Evolutionary conservation across 1,140 invertebrate genomes (phyloP).

Genomic region (Dendroctonus valens): DNA sequence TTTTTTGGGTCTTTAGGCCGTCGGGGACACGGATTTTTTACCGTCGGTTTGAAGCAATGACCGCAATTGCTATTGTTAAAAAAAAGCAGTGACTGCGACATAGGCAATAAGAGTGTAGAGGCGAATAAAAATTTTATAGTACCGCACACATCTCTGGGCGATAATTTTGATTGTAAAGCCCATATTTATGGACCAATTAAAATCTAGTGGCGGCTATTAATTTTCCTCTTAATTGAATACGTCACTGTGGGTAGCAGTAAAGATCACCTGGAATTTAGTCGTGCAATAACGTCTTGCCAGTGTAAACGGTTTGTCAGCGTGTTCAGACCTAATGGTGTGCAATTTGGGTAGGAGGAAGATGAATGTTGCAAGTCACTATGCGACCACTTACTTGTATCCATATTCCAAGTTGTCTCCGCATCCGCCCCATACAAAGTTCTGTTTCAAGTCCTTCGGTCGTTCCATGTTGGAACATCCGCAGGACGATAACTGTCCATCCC

Average conservation of each 20-base stretch:
- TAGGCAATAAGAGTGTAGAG: too few relatives aligned
- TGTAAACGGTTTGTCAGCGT: constrained; percentile 26
- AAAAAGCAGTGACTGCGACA: too few relatives aligned
- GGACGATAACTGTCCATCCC: constrained; percentile 82
- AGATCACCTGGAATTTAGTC: constrained; percentile 23
- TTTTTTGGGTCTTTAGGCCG: too few relatives aligned
- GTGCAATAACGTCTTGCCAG: constrained; percentile 11
- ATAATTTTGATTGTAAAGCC: constrained; percentile 10
- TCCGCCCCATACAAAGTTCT: constrained; percentile 96
- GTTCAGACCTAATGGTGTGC: neutral
- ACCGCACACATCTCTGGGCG: neutral
- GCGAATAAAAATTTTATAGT: too few relatives aligned
- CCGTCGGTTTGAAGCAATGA: too few relatives aligned
- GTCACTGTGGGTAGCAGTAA: constrained; percentile 27
- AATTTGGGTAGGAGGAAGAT: neutral
- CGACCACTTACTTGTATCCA: constrained; percentile 90
- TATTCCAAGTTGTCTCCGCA: constrained; percentile 95
- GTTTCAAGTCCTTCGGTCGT: constrained; percentile 75
- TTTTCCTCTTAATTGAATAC: constrained; percentile 23
- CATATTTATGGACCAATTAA: constrained; percentile 18
- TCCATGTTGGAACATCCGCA: constrained; percentile 83
- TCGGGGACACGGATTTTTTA: too few relatives aligned
- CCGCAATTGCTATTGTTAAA: too few relatives aligned
- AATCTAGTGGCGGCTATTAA: constrained; percentile 23
- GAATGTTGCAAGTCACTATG: constrained; percentile 35